Evolutionary conservation across 1,140 invertebrate genomes (phyloP).

Genomic region (Saxidomus purpurata): DNA sequence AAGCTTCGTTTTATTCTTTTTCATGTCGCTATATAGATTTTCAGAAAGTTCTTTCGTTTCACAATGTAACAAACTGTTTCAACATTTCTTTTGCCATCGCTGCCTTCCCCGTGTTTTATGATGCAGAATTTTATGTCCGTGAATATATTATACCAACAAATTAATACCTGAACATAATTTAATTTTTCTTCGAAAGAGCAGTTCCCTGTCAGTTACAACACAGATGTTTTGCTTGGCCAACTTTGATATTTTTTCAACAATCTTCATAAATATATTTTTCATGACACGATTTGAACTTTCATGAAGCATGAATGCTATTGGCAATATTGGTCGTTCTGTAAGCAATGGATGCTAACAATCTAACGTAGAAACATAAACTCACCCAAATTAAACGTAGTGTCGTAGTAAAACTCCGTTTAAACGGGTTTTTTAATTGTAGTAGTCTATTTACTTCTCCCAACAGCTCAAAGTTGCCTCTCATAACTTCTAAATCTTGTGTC

Average conservation of each 20-base stretch:
- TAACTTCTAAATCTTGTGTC: slow-evolving; percentile 54
- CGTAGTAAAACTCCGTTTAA: slow-evolving; percentile 51
- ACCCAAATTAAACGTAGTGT: slow-evolving; percentile 64
- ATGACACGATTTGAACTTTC: slow-evolving; percentile 58
- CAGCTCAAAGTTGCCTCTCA: slow-evolving; percentile 57
- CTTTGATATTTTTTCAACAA: not conserved
- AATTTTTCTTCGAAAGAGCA: not conserved
- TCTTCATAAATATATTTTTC: slow-evolving; percentile 32
- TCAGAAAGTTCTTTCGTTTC: not conserved
- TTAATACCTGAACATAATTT: not conserved
- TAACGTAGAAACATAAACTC: too few relatives aligned
- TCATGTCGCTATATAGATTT: not conserved
- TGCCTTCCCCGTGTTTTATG: not conserved
- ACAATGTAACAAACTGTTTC: not conserved
- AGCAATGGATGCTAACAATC: slow-evolving; percentile 48
- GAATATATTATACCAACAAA: slow-evolving; percentile 45
- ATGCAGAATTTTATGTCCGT: slow-evolving; percentile 37
- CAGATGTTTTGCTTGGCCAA: not conserved
- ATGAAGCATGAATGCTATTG: slow-evolving; percentile 46
- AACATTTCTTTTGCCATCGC: not conserved
- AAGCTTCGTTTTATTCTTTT: not conserved
- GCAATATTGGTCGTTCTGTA: slow-evolving; percentile 53
- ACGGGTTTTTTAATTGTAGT: slow-evolving; percentile 36
- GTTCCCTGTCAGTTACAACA: slow-evolving; percentile 20
- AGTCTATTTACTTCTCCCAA: slow-evolving; percentile 51